phyloP scores from a whole-genome alignment of 2,888 invertebrate species.

The Germaria angustata region DNA sequence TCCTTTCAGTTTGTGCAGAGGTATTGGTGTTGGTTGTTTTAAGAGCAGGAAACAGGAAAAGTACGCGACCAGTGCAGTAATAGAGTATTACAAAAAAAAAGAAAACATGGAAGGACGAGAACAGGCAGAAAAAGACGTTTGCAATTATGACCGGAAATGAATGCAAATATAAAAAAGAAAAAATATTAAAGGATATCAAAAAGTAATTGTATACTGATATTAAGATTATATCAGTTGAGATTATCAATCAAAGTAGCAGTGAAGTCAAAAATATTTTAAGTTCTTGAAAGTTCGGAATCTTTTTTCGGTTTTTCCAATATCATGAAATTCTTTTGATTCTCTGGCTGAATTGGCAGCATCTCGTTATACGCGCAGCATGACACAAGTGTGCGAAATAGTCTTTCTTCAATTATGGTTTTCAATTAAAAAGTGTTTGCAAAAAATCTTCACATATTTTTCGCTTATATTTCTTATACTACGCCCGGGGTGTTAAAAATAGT shows the following conservation, averaged over 20 bases:
- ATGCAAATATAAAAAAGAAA: too few relatives aligned
- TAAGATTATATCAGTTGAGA: too few relatives aligned
- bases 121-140: too few relatives aligned
- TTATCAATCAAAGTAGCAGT: too few relatives aligned
- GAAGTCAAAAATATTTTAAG: too few relatives aligned
- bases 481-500: background rate
- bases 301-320: too few relatives aligned
- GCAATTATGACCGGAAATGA: background rate
- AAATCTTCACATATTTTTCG: background rate
- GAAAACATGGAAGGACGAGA: background rate
- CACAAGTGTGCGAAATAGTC: conserved; percentile 35
- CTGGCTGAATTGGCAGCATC: background rate
- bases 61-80: background rate
- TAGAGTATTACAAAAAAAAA: background rate
- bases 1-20: background rate
- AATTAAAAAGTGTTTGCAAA: conserved; percentile 58
- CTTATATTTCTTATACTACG: background rate
- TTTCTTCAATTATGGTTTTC: conserved; percentile 54
- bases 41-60: conserved; percentile 38
- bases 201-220: too few relatives aligned
- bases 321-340: background rate
- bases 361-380: background rate
- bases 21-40: conserved; percentile 10
- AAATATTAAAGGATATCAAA: too few relatives aligned
- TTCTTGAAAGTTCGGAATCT: too few relatives aligned